Evolutionary conservation across 2,888 invertebrate species (phyloP), one percentile per base, ranked within the genome.

Genomic region (Athetis lepigone): DNA sequence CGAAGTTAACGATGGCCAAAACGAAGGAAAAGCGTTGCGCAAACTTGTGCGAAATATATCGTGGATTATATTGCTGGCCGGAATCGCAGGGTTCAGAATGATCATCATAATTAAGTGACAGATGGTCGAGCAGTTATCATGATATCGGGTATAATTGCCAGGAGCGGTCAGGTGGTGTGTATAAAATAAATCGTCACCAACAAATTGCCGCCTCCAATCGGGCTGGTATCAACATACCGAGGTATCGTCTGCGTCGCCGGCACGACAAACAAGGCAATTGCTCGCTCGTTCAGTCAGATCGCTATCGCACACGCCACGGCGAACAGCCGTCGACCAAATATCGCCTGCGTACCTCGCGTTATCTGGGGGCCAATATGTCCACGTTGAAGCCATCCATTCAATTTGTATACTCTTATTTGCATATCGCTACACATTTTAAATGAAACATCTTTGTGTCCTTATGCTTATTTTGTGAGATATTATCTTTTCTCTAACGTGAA

Each of bases 221-320:
- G 29, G 55, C 49, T 66, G 69, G 61, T 69, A 70, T 80, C 74
- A 78, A 66, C 74, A 68, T 79, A 71, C 66, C 65, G 63, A 58
- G 36, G 66, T 80, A 79, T 74, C 66, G 62, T 58, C 59, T 54
- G 67, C 65, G 77, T 81, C 76, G 77, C 77, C 78, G 82, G 84
- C 80, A 87, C 86, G 89, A 92, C 92, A 92, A 91, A 93, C 92
- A 91, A 90, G 92, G 91, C 92, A 91, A 92, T 92, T 91, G 92
- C 89, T 85, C 80, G 84, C 80, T 79, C 80, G 85, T 85, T 78
- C 76, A 76, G 77, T 79, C 75, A 87, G 92, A 93, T 92, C 77
- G 81, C 85, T 88, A 93, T 92, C 92, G 75, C 79, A 80, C 89
- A 88, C 87, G 87, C 88, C 83, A 77, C 73, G 76, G 72, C 63